Evolutionary conservation across 1,140 invertebrate genomes (phyloP).

Genomic region (Spodoptera frugiperda): DNA sequence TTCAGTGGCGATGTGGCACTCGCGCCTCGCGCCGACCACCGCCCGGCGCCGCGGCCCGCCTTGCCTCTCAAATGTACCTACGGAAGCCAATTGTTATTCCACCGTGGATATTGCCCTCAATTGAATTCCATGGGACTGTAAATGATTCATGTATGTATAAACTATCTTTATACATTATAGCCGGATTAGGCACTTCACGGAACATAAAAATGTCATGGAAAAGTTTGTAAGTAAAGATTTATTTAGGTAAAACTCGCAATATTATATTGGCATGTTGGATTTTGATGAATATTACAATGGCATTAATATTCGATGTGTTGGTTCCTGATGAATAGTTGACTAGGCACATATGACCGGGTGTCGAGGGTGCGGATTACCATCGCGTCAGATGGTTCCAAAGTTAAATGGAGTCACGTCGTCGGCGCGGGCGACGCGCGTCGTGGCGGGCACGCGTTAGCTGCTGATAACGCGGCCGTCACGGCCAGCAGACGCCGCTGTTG

Average conservation of each 20-base stretch:
- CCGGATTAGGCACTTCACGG: neutral
- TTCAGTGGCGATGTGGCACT: constrained; percentile 67
- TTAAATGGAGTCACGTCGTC: constrained; percentile 56
- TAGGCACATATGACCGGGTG: neutral
- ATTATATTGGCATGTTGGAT: too few species aligned
- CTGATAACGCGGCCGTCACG: constrained; percentile 43
- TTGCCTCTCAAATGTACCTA: constrained; percentile 14
- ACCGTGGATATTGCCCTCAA: constrained; percentile 31
- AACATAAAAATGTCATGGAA: neutral
- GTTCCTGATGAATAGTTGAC: constrained; percentile 34
- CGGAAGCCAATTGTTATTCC: constrained; percentile 55
- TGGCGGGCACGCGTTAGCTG: neutral
- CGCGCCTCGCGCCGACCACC: constrained; percentile 29
- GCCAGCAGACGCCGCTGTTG: constrained; percentile 44
- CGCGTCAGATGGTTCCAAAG: constrained; percentile 41
- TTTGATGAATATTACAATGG: neutral
- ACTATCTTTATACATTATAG: constrained; percentile 21
- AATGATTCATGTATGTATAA: constrained; percentile 40
- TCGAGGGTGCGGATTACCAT: constrained; percentile 20
- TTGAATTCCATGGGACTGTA: constrained; percentile 20
- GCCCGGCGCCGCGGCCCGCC: constrained; percentile 6
- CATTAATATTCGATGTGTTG: neutral
- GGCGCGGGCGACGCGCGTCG: constrained; percentile 17
- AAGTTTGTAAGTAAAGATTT: neutral
- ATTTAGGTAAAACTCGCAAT: neutral